Conservation (phyloP, 2,797 vertebrate genomes). For the Acestrorhynchus altus region DNA sequence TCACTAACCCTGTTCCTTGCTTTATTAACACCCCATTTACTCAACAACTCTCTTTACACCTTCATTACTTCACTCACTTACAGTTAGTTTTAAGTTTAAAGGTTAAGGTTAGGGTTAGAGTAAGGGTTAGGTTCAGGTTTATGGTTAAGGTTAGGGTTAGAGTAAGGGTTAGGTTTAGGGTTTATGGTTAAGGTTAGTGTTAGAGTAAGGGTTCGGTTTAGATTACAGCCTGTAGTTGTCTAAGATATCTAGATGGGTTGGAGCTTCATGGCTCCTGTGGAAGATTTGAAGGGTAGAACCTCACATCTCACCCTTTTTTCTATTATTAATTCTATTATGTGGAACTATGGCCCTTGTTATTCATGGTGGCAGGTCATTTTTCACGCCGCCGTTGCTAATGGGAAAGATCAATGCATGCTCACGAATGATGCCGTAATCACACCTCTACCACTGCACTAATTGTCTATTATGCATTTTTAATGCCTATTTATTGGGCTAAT, state of each 20-base stretch:
- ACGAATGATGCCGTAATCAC: slow-evolving; percentile 64
- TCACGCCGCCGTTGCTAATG: slow-evolving; percentile 54
- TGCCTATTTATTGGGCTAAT: slow-evolving; percentile 68
- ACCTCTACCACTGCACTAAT: slow-evolving; percentile 61
- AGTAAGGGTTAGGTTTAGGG: no score
- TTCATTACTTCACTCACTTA: no score
- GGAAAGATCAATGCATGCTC: slow-evolving; percentile 64
- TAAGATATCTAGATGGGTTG: neutral
- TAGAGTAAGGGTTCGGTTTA: no score
- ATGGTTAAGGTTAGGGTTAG: no score
- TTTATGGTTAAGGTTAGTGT: no score
- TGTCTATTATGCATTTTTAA: slow-evolving; percentile 73
- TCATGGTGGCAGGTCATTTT: slow-evolving; percentile 45
- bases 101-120: no score
- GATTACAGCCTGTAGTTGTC: neutral
- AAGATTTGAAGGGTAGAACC: neutral
- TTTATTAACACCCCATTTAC: no score
- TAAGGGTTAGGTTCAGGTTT: no score
- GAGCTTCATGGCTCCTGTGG: neutral
- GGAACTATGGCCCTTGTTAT: slow-evolving; percentile 49
- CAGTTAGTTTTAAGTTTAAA: no score
- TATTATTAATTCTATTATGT: slow-evolving; percentile 58
- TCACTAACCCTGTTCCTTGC: neutral
- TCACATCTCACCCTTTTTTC: neutral
- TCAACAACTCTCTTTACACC: no score